Evolutionary conservation across 1,140 invertebrate genomes (phyloP).

Genomic region (Heterodera carotae): DNA sequence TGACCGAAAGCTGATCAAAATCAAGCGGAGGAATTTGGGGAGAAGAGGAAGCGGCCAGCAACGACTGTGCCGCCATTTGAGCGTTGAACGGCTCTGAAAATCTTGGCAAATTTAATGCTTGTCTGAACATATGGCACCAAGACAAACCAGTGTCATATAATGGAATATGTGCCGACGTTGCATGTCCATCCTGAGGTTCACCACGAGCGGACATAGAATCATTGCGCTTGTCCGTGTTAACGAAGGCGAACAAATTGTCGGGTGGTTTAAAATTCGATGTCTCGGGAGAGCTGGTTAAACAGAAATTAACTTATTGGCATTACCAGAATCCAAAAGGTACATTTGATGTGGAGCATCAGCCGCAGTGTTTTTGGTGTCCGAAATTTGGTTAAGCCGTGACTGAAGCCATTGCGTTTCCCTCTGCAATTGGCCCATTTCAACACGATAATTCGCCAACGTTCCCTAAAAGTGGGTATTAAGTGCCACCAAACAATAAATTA

Average conservation of each 20-base stretch:
- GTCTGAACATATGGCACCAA: neutral
- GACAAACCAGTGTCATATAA: neutral
- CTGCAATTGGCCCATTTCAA: neutral
- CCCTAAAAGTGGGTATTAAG: neutral
- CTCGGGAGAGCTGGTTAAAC: neutral
- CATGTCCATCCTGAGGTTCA: neutral
- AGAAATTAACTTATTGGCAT: conserved; percentile 10
- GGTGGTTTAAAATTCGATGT: conserved; percentile 3
- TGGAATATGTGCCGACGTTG: neutral
- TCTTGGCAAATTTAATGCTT: neutral
- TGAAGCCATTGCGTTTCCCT: neutral
- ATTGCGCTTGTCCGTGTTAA: conserved; percentile 2
- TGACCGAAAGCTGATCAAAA: neutral
- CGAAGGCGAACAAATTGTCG: neutral
- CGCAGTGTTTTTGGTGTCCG: neutral
- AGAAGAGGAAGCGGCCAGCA: neutral
- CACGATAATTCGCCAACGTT: neutral
- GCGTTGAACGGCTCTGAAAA: neutral
- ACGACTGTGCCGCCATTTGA: neutral
- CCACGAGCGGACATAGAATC: too few species aligned
- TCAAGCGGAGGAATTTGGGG: neutral
- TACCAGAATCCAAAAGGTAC: neutral
- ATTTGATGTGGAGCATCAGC: neutral
- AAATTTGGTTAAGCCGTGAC: neutral
- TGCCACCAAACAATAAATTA: too few species aligned